These are phyloP conservation scores for Catharus ustulatus DNA, from an alignment of 2,797 vertebrate genomes.

Conservation along the genomic window DNA sequence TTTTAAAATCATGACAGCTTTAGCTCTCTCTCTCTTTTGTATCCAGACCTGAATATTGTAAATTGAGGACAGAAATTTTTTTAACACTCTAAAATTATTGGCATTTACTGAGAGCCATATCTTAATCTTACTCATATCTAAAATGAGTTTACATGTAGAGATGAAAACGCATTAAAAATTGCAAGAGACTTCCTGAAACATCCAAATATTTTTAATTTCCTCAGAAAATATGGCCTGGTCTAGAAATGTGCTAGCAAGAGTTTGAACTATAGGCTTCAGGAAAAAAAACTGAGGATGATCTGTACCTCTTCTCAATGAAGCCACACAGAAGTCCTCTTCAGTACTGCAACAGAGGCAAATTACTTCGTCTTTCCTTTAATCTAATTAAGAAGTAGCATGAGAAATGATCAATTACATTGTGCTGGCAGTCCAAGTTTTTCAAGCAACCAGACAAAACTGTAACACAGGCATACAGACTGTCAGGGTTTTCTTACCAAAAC, in stretches of 20 bases:
- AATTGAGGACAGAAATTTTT: neutral
- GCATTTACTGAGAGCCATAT: neutral
- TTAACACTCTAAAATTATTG: neutral
- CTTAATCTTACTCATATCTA: neutral
- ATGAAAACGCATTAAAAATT: neutral
- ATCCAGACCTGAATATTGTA: neutral
- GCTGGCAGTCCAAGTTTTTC: neutral
- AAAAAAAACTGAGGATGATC: neutral
- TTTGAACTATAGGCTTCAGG: neutral
- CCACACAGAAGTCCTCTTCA: neutral
- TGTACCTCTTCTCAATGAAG: neutral
- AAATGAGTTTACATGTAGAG: neutral
- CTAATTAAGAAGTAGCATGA: neutral
- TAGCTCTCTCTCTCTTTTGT: neutral
- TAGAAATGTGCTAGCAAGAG: neutral
- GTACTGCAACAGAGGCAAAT: neutral
- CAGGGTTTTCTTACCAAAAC: neutral
- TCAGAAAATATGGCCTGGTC: neutral
- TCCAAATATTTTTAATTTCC: neutral
- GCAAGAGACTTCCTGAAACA: neutral
- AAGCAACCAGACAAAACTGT: neutral
- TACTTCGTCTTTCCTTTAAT: neutral
- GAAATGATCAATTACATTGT: neutral
- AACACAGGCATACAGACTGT: neutral
- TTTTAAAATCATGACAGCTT: neutral